phyloP scores from a whole-genome alignment of 2,113 vertebrate species.

The Phylloscopus whistleri region DNA sequence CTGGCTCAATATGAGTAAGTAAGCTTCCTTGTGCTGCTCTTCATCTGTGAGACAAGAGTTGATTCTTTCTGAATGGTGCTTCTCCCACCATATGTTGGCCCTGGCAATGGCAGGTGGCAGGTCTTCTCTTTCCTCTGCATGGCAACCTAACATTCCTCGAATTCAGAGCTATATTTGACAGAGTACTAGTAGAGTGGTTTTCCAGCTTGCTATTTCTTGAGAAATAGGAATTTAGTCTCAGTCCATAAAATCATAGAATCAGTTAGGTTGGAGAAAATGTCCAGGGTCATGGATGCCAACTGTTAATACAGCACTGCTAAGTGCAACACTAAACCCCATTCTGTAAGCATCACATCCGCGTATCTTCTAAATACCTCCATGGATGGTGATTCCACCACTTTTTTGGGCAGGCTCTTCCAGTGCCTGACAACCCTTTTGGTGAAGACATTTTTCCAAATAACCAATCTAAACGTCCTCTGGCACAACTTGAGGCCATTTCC shows the following conservation, averaged over 20 bases:
- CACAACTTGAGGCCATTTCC: background rate
- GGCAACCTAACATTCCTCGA: background rate
- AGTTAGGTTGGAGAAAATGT: background rate
- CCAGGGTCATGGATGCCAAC: background rate
- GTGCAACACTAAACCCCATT: background rate
- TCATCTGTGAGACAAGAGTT: background rate
- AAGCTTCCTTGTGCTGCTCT: background rate
- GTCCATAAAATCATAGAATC: background rate
- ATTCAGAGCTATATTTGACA: background rate
- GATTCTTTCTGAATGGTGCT: background rate
- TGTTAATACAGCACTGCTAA: background rate
- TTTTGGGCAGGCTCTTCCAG: background rate
- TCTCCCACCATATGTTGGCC: background rate
- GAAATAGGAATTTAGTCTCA: background rate
- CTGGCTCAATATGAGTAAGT: background rate
- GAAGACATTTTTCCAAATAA: background rate
- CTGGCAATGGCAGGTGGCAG: accelerated
- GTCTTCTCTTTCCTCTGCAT: background rate
- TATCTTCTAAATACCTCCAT: background rate
- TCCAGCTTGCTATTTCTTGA: background rate
- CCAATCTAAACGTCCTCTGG: background rate
- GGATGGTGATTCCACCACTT: background rate
- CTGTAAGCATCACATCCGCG: background rate
- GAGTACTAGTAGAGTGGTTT: background rate
- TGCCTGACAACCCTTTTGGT: background rate